These are phyloP conservation scores for Cephus spinipes DNA, from an alignment of 2,888 invertebrate species.

Conservation along the genomic window DNA sequence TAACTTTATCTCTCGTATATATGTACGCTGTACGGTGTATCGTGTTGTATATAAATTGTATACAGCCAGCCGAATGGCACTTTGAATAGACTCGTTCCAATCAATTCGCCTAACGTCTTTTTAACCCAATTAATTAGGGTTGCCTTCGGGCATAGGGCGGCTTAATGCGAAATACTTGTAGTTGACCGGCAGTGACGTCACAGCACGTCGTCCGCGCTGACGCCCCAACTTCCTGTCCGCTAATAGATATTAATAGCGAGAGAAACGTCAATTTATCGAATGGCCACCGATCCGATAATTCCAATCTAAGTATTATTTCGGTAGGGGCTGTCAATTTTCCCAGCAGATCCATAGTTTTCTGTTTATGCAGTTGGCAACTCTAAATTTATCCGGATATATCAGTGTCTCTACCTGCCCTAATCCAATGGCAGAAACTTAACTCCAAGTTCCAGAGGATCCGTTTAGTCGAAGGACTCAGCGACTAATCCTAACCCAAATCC, in stretches of 20 bases:
- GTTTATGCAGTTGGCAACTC: not conserved
- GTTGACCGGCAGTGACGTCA: slow-evolving; percentile 63
- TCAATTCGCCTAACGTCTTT: slow-evolving; percentile 63
- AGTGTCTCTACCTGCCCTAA: not conserved
- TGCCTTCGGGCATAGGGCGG: slow-evolving; percentile 16
- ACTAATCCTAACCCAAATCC: not conserved
- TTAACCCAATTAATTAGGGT: slow-evolving; percentile 63
- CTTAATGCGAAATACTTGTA: slow-evolving; percentile 66
- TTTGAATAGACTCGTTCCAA: slow-evolving; percentile 35
- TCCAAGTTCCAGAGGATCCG: not conserved
- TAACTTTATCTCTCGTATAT: slow-evolving; percentile 46
- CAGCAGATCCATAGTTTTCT: slow-evolving; percentile 17
- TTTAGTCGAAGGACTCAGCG: not conserved
- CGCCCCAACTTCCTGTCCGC: slow-evolving; percentile 52
- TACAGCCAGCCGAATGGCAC: slow-evolving; percentile 10
- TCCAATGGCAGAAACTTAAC: not conserved
- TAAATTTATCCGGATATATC: not conserved
- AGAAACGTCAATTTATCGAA: slow-evolving; percentile 21
- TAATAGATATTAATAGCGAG: slow-evolving; percentile 64
- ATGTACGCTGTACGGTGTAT: not conserved
- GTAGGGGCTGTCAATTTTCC: not conserved
- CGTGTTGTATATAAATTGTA: slow-evolving; percentile 8
- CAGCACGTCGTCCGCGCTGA: slow-evolving; percentile 43
- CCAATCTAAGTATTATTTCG: slow-evolving; percentile 3
- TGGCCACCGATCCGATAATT: slow-evolving; percentile 14